A percentile compares a stretch with the other conserved stretches of the same genome.
Conservation (phyloP, 1,140 invertebrate species). For the Lasaia peninsularis region DNA sequence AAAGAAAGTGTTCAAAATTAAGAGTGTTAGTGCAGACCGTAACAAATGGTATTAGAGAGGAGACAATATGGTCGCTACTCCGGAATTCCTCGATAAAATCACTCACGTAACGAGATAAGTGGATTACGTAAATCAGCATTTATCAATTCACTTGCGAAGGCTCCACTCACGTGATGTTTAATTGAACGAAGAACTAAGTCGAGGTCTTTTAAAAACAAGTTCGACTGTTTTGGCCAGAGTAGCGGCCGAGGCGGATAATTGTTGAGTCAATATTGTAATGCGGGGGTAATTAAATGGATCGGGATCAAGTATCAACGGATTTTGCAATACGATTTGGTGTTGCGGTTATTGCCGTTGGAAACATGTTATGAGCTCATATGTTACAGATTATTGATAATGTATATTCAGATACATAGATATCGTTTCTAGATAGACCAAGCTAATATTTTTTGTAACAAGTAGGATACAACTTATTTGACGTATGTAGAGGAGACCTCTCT, state of each 20-base stretch:
- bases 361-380: too few species aligned
- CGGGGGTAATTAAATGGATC: too few species aligned
- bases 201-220: constrained; percentile 5
- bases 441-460: too few species aligned
- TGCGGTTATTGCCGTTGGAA: too few species aligned
- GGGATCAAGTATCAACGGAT: too few species aligned
- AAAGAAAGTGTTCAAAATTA: neutral
- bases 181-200: constrained; percentile 2
- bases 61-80: constrained; percentile 14
- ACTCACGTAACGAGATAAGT: constrained; percentile 16
- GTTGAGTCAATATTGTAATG: neutral
- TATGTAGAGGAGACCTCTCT: too few species aligned
- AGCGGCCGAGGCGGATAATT: neutral
- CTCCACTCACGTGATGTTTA: constrained; percentile 4
- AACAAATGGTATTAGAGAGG: neutral
- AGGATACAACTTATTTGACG: too few species aligned
- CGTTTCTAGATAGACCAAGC: too few species aligned
- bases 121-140: constrained; percentile 9
- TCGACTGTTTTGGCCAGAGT: neutral
- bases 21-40: constrained; percentile 1
- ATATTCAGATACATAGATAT: too few species aligned
- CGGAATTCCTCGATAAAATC: constrained; percentile 16
- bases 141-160: neutral
- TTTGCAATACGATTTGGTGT: neutral
- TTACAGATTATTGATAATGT: too few species aligned